These are phyloP conservation scores for Neodiprion pinetum DNA, from an alignment of 1,140 invertebrate genomes.

Conservation along the genomic window DNA sequence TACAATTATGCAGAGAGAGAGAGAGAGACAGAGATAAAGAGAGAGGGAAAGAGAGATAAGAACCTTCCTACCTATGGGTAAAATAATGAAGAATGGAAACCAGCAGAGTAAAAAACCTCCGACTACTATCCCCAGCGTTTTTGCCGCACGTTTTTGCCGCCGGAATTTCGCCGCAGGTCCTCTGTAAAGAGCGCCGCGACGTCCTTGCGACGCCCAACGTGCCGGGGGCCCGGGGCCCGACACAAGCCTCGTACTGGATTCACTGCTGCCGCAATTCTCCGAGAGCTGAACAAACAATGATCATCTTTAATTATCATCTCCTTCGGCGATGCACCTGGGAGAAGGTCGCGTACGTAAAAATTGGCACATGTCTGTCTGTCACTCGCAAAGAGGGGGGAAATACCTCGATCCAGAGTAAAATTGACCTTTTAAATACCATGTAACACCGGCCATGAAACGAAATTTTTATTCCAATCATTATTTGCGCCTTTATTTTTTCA, in stretches of 20 bases:
- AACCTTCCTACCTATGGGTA: slow-evolving; percentile 65
- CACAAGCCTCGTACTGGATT: slow-evolving; percentile 6
- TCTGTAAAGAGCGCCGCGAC: slow-evolving; percentile 6
- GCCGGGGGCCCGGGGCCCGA: neutral
- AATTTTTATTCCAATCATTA: too few species aligned
- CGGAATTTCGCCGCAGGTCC: slow-evolving; percentile 58
- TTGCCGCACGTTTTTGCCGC: slow-evolving; percentile 72
- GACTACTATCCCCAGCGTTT: slow-evolving; percentile 71
- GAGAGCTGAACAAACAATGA: neutral
- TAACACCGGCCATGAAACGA: too few species aligned
- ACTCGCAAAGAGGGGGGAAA: too few species aligned
- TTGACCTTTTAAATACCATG: too few species aligned
- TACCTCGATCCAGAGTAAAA: too few species aligned
- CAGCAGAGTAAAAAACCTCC: slow-evolving; percentile 74
- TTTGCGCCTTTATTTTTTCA: neutral
- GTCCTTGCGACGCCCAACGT: slow-evolving; percentile 11
- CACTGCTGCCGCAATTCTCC: neutral
- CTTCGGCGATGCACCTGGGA: too few species aligned
- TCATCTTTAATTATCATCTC: neutral
- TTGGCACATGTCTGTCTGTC: too few species aligned
- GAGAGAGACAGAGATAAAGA: neutral
- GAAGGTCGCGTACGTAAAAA: too few species aligned
- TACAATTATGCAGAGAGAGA: too few species aligned
- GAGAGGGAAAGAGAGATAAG: neutral
- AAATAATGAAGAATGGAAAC: slow-evolving; percentile 76